phyloP scores from a whole-genome alignment of 2,113 vertebrate species.

The Mungos mungo region DNA sequence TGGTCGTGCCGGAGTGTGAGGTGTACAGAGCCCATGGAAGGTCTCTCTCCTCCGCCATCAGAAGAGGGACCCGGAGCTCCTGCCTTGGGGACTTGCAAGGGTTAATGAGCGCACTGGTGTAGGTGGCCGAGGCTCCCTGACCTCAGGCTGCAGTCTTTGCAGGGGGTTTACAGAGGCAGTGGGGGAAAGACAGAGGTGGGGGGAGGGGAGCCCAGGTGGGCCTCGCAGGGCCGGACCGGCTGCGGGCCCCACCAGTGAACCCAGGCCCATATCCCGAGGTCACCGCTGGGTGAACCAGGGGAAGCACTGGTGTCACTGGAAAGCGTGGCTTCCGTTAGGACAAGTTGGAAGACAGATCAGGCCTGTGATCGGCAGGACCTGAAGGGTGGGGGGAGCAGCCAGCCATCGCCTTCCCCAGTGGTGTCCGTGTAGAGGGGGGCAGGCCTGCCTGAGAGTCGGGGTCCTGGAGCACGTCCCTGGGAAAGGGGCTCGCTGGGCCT shows the following conservation, averaged over 20 bases:
- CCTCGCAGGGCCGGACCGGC: neutral
- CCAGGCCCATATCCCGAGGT: neutral
- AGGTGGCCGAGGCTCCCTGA: rapidly evolving
- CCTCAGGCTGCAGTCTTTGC: rapidly evolving
- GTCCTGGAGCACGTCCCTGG: neutral
- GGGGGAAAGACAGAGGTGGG: neutral
- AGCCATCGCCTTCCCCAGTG: neutral
- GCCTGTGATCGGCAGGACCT: neutral
- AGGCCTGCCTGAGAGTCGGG: neutral
- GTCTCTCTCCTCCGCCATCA: neutral
- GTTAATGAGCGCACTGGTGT: neutral
- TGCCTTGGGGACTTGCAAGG: neutral
- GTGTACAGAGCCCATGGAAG: neutral
- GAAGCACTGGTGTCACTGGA: neutral
- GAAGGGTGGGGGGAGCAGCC: neutral
- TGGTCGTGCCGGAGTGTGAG: rapidly evolving
- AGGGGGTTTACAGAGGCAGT: neutral
- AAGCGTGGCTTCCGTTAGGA: neutral
- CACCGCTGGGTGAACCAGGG: neutral
- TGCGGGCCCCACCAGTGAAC: neutral
- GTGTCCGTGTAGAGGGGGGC: too few relatives aligned
- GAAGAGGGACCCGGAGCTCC: neutral
- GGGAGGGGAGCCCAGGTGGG: neutral
- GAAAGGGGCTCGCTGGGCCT: neutral
- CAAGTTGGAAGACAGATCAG: neutral